These are phyloP conservation scores for Aphodius granarius DNA, from an alignment of 2,888 invertebrate species.

Conservation along the genomic window DNA sequence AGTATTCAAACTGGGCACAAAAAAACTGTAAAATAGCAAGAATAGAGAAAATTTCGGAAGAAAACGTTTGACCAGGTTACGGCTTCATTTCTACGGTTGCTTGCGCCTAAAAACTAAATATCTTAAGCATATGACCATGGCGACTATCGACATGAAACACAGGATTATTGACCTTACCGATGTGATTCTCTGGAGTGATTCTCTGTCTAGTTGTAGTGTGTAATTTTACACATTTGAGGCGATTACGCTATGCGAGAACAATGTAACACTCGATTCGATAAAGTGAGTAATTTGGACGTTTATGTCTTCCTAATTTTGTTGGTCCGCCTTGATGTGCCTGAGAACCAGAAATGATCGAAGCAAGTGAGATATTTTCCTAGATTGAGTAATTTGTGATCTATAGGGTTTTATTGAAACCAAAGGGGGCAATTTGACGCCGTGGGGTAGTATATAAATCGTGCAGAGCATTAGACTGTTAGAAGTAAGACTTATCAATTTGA, in stretches of 20 bases:
- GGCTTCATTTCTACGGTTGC: background rate
- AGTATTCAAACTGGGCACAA: too few relatives aligned
- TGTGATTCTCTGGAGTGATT: background rate
- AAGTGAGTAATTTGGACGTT: background rate
- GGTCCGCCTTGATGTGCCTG: background rate
- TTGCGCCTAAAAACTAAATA: background rate
- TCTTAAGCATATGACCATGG: background rate
- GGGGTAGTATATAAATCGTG: too few relatives aligned
- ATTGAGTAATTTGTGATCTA: background rate
- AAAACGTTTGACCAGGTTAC: background rate
- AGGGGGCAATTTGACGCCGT: background rate
- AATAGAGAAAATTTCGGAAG: too few relatives aligned
- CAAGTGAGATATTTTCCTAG: background rate
- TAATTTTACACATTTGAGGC: background rate
- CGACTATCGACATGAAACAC: background rate
- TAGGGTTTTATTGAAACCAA: background rate
- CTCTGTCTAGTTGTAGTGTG: background rate
- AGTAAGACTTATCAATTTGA: background rate
- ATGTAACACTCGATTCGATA: background rate
- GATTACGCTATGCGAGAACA: background rate
- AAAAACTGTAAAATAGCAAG: too few relatives aligned
- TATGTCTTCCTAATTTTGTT: background rate
- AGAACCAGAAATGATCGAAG: background rate
- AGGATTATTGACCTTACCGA: background rate
- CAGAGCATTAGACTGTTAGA: background rate